Evolutionary conservation across 2,888 invertebrate genomes (phyloP).

Genomic region (Strigamia maritima): DNA sequence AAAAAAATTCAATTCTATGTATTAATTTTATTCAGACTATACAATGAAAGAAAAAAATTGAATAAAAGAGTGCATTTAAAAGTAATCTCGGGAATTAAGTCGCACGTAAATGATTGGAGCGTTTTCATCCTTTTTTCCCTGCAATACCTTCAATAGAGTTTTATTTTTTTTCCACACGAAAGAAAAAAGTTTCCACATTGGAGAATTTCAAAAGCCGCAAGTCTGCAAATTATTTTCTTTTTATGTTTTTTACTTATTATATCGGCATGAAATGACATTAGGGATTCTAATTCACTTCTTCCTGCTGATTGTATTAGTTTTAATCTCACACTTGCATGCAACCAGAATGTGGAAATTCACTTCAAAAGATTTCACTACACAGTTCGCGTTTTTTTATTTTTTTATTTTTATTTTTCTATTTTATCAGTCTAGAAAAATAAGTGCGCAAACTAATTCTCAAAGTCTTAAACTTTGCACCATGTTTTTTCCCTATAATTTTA

Average conservation of each 20-base stretch:
- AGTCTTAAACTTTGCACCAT: not conserved
- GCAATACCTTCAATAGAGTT: not conserved
- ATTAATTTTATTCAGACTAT: not conserved
- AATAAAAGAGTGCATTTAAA: constrained; percentile 28
- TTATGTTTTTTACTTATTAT: not conserved
- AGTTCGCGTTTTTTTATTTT: not conserved
- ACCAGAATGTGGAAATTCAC: not conserved
- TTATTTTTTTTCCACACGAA: not conserved
- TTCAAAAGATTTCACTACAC: not conserved
- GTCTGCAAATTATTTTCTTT: constrained; percentile 12
- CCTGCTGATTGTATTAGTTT: not conserved
- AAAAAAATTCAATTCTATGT: not conserved
- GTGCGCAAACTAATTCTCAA: not conserved
- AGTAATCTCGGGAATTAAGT: constrained; percentile 16
- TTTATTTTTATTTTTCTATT: too few species aligned
- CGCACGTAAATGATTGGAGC: constrained; percentile 29
- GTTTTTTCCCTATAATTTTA: not conserved
- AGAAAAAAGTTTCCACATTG: constrained; percentile 18
- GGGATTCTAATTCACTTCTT: constrained; percentile 16
- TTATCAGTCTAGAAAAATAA: not conserved
- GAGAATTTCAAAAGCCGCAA: constrained; percentile 13
- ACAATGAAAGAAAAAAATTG: not conserved
- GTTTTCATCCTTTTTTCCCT: not conserved
- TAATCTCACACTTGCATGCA: constrained; percentile 4
- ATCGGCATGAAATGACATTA: not conserved